Percentiles rank a stretch among this genome's conserved stretches.
phyloP scores from a whole-genome alignment of 2,888 invertebrate species.

The Clusia tigrina region DNA sequence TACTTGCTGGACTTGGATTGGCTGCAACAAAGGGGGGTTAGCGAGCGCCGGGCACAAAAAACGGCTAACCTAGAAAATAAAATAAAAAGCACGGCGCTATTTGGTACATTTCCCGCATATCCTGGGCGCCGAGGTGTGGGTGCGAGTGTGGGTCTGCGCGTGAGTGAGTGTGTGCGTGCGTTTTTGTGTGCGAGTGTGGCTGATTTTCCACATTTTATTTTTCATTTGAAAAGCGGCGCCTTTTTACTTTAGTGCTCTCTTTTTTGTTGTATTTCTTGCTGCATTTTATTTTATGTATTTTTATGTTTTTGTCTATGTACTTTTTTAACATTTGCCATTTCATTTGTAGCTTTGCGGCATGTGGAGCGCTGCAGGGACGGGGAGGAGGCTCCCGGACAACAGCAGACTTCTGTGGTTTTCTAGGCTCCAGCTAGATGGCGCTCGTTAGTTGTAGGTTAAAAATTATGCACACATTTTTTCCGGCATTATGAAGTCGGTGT shows the following conservation, averaged over 20 bases:
- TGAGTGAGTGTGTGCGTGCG: slow-evolving; percentile 21
- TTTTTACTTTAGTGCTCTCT: not conserved
- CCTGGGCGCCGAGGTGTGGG: slow-evolving; percentile 17
- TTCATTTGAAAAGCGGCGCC: slow-evolving; percentile 29
- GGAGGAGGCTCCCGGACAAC: not conserved
- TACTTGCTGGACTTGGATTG: slow-evolving; percentile 60
- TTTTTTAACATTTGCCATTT: slow-evolving; percentile 27
- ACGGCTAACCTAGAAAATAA: slow-evolving; percentile 53
- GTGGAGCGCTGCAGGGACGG: slow-evolving; percentile 17
- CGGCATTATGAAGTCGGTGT: not conserved
- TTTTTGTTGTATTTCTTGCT: slow-evolving; percentile 12
- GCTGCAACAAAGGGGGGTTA: slow-evolving; percentile 40
- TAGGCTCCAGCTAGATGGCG: slow-evolving; percentile 17
- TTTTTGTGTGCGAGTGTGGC: slow-evolving; percentile 39
- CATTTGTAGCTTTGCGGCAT: slow-evolving; percentile 50
- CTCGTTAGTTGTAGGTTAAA: slow-evolving; percentile 29
- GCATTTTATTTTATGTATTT: slow-evolving; percentile 7
- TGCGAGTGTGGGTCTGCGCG: slow-evolving; percentile 18
- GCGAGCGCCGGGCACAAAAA: slow-evolving; percentile 37
- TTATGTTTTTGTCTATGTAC: slow-evolving; percentile 24
- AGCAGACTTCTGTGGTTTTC: not conserved
- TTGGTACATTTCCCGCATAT: slow-evolving; percentile 19
- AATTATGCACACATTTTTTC: slow-evolving; percentile 30
- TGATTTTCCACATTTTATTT: slow-evolving; percentile 58
- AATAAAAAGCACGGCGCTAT: slow-evolving; percentile 38